Conservation (phyloP, 2,113 vertebrate species). For the Cygnus buccinator region DNA sequence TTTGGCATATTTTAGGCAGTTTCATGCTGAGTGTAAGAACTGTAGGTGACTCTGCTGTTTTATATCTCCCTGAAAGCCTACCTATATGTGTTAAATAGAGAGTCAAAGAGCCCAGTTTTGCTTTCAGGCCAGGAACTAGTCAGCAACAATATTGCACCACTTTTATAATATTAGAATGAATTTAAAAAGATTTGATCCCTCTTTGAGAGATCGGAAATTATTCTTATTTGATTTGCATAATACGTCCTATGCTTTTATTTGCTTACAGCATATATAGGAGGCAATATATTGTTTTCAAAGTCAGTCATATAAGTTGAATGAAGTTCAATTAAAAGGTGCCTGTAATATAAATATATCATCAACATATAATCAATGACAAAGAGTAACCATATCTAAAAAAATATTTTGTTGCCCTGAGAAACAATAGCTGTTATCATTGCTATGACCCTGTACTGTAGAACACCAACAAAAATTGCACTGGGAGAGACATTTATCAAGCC, state of each 20-base stretch:
- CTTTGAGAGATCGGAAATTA: not conserved
- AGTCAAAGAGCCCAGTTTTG: not conserved
- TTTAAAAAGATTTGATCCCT: not conserved
- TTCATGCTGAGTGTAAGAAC: not conserved
- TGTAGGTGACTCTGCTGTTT: accelerated
- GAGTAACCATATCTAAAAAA: not conserved
- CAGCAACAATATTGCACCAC: not conserved
- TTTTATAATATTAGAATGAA: not conserved
- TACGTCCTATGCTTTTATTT: not conserved
- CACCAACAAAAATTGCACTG: not conserved
- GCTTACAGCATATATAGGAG: not conserved
- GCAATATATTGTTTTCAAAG: not conserved
- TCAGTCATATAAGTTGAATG: not conserved
- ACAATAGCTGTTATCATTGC: not conserved
- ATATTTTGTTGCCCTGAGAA: not conserved
- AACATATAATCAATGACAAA: not conserved
- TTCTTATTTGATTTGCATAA: not conserved
- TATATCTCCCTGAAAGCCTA: not conserved
- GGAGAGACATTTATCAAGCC: not conserved
- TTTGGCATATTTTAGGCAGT: not conserved
- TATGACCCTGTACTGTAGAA: not conserved
- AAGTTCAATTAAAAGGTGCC: not conserved
- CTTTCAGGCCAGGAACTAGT: not conserved
- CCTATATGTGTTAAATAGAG: not conserved
- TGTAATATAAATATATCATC: no score